Evolutionary conservation across 2,888 invertebrate genomes (phyloP).

Genomic region (Melinopterus prodromus): DNA sequence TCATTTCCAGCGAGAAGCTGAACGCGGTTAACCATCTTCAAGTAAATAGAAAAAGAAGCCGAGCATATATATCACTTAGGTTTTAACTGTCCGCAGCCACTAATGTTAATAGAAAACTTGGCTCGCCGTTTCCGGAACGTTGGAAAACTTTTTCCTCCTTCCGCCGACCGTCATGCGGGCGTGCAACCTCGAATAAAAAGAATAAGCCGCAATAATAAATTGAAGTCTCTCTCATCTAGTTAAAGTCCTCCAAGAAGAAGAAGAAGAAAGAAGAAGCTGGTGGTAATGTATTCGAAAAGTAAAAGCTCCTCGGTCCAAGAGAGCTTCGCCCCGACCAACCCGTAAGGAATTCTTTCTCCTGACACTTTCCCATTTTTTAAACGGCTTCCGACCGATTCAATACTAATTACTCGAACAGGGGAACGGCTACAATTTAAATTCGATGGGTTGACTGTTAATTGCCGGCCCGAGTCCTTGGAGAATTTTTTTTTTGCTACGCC

Average conservation of each 20-base stretch:
- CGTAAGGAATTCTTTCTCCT: slow-evolving; percentile 9
- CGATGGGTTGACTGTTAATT: slow-evolving; percentile 4
- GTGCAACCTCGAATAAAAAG: not conserved
- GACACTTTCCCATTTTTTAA: slow-evolving; percentile 18
- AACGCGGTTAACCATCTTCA: not conserved
- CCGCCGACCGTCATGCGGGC: not conserved
- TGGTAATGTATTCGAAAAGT: slow-evolving; percentile 23
- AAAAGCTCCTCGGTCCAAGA: slow-evolving; percentile 9
- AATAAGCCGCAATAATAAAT: slow-evolving; percentile 17
- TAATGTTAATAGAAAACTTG: slow-evolving; percentile 4
- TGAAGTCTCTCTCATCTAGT: slow-evolving; percentile 9
- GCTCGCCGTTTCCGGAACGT: not conserved
- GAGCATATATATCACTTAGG: not conserved
- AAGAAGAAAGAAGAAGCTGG: slow-evolving; percentile 4
- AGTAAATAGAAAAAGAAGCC: not conserved
- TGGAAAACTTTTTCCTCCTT: not conserved
- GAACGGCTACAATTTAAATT: not conserved
- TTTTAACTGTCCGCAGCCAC: not conserved
- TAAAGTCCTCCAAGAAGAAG: not conserved
- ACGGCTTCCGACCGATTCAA: slow-evolving; percentile 17
- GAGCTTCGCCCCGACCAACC: not conserved
- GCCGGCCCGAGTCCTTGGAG: not conserved
- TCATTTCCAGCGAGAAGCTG: not conserved
- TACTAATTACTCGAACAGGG: slow-evolving; percentile 18
- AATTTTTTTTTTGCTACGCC: not conserved